Base-by-base conservation (phyloP, 2,797 vertebrate genomes). In the Heteromormyrus szaboi region DNA sequence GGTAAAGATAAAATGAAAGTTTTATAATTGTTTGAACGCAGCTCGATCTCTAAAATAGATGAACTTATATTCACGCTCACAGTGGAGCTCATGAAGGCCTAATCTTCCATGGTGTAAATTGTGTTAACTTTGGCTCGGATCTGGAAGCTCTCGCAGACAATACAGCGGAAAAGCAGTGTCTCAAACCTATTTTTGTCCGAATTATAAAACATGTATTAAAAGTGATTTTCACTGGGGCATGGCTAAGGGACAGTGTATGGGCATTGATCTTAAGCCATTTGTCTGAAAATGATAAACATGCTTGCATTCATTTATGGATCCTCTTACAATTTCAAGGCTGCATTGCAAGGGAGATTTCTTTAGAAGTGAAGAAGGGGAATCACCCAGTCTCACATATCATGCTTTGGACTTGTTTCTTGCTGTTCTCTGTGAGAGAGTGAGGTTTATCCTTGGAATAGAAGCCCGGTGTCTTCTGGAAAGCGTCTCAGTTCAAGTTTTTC, bases 271-370 rank as follows among this genome's bases (percentile, higher is more conserved):
- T 79, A 41, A 79, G 72, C 37, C 72, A 22, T 25, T 29, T 53
- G 25, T 12, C 22, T 85, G 83, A 85, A 85, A 53, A 53, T 85
- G 22, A 85, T 51, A 51, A 14, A 51, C 22, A 29, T 51, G 46
- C 83, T 51, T 51, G 22, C 83, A 51, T 53, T 79, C 72, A 79
- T 79, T 41, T 41, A n/a, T 7, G 72, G 37, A 44, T 79, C 72
- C 54, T 54, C 33, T 22, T 53, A 79, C 65, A 81, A 88, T 72
- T 56, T 50, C 87, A 88, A 88, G 68, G 4, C 72, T 81, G 72
- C 50, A 33, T 53, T 88, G 19, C 87, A 44, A 22, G 22, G 33
- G 33, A 79, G 14, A 44, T 79, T 79, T 79, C 72, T 79, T 79
- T 46, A 79, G 17, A 79, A 9, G 7, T 41, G 41, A 44, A 79